phyloP scores from a whole-genome alignment of 2,113 vertebrate genomes.

The Cyprinodon tularosa region DNA sequence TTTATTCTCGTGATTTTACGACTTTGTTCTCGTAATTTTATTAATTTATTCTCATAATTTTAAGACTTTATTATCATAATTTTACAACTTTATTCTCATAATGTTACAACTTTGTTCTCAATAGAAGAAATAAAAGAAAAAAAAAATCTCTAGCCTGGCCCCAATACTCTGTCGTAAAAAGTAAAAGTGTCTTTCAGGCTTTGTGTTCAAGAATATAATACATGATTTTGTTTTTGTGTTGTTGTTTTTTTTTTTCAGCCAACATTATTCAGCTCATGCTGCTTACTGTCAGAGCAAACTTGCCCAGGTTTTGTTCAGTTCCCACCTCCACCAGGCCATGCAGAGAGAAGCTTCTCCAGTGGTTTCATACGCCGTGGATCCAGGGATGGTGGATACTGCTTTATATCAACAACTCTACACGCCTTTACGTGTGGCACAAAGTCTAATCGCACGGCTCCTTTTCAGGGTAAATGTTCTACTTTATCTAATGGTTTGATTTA shows the following conservation, averaged over 20 bases:
- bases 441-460: slow-evolving; percentile 72
- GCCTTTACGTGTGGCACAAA: slow-evolving; percentile 72
- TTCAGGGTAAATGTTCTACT: slow-evolving; percentile 82
- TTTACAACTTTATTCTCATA: too few species aligned
- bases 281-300: slow-evolving; percentile 92
- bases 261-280: slow-evolving; percentile 83
- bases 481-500: not conserved
- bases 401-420: slow-evolving; percentile 85
- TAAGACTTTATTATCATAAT: too few species aligned
- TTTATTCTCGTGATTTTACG: too few species aligned
- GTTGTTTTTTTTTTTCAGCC: slow-evolving; percentile 65
- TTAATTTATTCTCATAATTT: too few species aligned
- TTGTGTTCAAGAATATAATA: not conserved
- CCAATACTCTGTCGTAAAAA: not conserved
- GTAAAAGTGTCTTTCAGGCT: not conserved
- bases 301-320: slow-evolving; percentile 88
- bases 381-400: slow-evolving; percentile 88
- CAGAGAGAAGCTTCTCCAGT: slow-evolving; percentile 75
- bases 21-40: too few species aligned
- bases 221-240: not conserved
- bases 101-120: too few species aligned
- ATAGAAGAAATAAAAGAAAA: too few species aligned
- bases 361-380: slow-evolving; percentile 88
- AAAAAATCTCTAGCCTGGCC: too few species aligned
- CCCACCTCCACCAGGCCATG: slow-evolving; percentile 85